Percentiles rank a stretch among this genome's conserved stretches.
Conservation (phyloP, 2,888 invertebrate species). For the Phymatocera aterrima region DNA sequence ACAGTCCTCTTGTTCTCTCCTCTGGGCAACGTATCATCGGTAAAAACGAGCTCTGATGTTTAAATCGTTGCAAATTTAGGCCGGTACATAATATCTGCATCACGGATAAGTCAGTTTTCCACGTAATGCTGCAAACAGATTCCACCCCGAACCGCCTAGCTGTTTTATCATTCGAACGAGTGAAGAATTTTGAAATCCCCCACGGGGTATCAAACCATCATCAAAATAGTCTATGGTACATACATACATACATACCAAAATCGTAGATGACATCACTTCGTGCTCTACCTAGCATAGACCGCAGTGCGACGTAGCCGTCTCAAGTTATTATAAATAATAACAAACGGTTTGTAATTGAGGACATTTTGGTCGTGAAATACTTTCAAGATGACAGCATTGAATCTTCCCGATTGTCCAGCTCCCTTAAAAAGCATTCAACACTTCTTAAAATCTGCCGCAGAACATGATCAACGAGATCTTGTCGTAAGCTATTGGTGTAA, state of each 20-base stretch:
- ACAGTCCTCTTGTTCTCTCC: no score
- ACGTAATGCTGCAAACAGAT: background rate
- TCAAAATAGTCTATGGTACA: background rate
- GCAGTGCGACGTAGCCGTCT: constrained; percentile 25
- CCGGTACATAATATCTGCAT: background rate
- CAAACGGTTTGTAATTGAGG: background rate
- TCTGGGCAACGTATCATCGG: no score
- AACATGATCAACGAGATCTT: constrained; percentile 93
- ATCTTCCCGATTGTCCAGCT: constrained; percentile 84
- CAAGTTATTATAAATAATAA: background rate
- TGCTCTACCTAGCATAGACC: background rate
- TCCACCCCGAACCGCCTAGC: background rate
- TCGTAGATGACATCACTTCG: constrained; percentile 25
- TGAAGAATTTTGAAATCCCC: no score
- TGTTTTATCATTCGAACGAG: background rate
- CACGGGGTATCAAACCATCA: no score
- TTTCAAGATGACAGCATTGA: constrained; percentile 67
- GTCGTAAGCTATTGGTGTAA: constrained; percentile 95
- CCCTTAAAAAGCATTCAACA: constrained; percentile 91
- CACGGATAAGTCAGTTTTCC: background rate
- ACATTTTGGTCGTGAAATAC: background rate
- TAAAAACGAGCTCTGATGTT: no score
- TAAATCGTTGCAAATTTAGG: background rate
- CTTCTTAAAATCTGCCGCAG: constrained; percentile 92
- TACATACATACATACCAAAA: no score